phyloP scores from a whole-genome alignment of 2,888 invertebrate species.

The Myopa tessellatipennis region DNA sequence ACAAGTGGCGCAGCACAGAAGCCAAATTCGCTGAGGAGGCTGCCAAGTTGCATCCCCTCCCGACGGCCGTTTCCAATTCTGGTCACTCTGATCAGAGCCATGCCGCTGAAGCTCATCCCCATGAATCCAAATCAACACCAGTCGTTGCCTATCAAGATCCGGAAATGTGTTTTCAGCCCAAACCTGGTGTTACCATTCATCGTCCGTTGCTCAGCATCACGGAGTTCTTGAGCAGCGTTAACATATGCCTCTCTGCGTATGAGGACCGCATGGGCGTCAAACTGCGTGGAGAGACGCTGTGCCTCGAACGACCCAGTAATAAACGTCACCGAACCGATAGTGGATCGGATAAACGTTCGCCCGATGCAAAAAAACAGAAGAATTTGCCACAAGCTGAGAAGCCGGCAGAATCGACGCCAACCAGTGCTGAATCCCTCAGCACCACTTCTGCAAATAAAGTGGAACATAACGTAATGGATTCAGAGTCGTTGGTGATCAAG shows the following conservation, averaged over 20 bases:
- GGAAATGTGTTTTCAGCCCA: conserved; percentile 68
- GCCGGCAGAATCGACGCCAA: conserved; percentile 38
- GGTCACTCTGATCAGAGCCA: conserved; percentile 31
- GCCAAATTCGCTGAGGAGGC: conserved; percentile 59
- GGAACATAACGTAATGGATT: background rate
- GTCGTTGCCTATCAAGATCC: conserved; percentile 52
- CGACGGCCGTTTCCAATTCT: background rate
- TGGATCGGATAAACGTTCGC: conserved; percentile 70
- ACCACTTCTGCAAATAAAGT: background rate
- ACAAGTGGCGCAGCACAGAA: conserved; percentile 79
- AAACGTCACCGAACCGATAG: conserved; percentile 73
- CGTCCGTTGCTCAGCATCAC: conserved; percentile 80
- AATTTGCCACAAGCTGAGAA: conserved; percentile 1
- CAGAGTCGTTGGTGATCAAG: background rate
- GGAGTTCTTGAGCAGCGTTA: conserved; percentile 81
- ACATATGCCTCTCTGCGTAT: conserved; percentile 82
- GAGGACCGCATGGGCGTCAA: conserved; percentile 77
- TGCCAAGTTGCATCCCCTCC: conserved; percentile 48
- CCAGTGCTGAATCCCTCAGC: conserved; percentile 2
- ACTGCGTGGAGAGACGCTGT: conserved; percentile 68
- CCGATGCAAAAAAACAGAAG: conserved; percentile 70
- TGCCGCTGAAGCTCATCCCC: conserved; percentile 26
- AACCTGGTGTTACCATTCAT: conserved; percentile 75
- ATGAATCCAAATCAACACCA: conserved; percentile 30
- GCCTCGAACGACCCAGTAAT: conserved; percentile 55